Evolutionary conservation across 2,113 vertebrate species (phyloP), one percentile per base, ranked within the genome.

Genomic region (Tympanuchus pallidicinctus): DNA sequence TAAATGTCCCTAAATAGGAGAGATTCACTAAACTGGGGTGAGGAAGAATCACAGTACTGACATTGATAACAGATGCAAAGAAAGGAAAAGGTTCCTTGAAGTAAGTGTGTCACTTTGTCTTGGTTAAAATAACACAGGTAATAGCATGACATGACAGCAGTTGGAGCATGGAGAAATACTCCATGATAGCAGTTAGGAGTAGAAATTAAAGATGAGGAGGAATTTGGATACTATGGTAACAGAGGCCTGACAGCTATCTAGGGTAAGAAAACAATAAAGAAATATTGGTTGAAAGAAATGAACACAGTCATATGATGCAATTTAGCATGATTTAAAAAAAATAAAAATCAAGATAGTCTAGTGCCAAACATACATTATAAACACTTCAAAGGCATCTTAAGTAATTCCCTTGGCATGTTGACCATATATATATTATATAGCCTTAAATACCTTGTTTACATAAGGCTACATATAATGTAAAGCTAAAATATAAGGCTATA

Each of bases 1-100:
- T 69, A 84, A 69, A 81, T 36, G 18, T 56, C 21, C 54, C 91
- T 59, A 73, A 85, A 76, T 32, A 79, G 30, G 16, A 94, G 14
- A 20, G 25, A 74, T 74, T 78, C 28, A 56, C 7, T 71, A 22
- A 93, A 81, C 20, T 73, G 52, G 43, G 83, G 47, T 13, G 11
- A 34, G 72, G 65, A 92, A 83, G 22, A 6, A 90, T 4, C 10
- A 38, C 14, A 59, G 5, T 32, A n/a, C 54, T 88, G 69, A 83
- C 45, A 63, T 6, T 77, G 22, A 2, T 85, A 88, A 84, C 8
- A 6, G 84, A 38, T 13, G 11, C 8, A 87, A 79, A 76, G 3
- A 9, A 75, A 73, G 22, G 66, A 47, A 52, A 61, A 6, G 4
- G 2, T 52, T 72, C 4, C 11, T 66, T 69, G 6, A 73, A 76